Conservation (phyloP, 35 echinoderm and acorn worm species). For the Heliocidaris erythrogramma region DNA sequence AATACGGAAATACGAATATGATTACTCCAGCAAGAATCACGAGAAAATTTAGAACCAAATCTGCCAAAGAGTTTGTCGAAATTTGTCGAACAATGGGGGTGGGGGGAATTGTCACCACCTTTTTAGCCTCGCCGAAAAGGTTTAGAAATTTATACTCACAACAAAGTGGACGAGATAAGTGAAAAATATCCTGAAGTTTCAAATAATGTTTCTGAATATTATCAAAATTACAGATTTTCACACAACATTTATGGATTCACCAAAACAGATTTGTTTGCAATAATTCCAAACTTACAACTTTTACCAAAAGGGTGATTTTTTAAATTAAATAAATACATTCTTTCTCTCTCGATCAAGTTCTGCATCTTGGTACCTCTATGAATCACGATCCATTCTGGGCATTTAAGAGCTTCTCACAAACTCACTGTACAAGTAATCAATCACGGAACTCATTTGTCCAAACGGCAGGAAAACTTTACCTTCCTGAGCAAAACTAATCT, state of each 20-base stretch:
- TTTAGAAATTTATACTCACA: background rate
- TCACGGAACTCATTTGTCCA: background rate
- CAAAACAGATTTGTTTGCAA: too few species aligned
- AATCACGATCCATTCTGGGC: background rate
- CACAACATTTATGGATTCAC: too few species aligned
- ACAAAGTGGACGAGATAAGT: too few species aligned
- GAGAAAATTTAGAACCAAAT: background rate
- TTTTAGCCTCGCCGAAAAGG: background rate
- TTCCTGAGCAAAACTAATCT: background rate
- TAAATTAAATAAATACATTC: background rate
- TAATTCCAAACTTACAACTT: background rate
- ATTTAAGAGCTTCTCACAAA: background rate
- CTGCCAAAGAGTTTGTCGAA: background rate
- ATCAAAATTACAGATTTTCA: too few species aligned
- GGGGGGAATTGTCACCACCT: too few species aligned
- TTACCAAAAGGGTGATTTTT: background rate
- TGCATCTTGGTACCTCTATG: background rate
- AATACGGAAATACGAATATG: background rate
- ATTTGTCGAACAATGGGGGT: too few species aligned
- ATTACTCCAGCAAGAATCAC: background rate
- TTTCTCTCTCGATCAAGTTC: background rate
- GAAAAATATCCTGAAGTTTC: too few species aligned
- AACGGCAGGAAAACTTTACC: background rate
- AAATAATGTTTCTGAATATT: too few species aligned
- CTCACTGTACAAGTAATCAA: background rate